A percentile compares a stretch with the other conserved stretches of the same genome.
phyloP scores from a whole-genome alignment of 2,888 invertebrate genomes.

The Cryptocheilus praepositus region DNA sequence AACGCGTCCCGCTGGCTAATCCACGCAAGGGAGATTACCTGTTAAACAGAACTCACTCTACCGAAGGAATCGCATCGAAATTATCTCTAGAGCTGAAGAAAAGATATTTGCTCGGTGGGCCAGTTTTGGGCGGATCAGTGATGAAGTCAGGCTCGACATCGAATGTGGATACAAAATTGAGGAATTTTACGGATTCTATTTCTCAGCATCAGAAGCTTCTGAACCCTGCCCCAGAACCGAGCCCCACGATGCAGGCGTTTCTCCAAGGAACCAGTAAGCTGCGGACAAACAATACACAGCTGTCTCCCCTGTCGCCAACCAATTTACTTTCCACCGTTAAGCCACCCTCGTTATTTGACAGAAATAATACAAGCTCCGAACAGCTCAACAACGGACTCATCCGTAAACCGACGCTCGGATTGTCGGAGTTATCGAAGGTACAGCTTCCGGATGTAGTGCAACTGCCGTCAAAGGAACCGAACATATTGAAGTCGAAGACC shows the following conservation, averaged over 20 bases:
- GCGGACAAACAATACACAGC: slow-evolving; percentile 52
- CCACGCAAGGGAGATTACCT: slow-evolving; percentile 84
- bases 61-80: slow-evolving; percentile 91
- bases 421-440: slow-evolving; percentile 49
- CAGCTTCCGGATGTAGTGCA: slow-evolving; percentile 68
- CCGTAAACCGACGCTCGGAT: not conserved
- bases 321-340: slow-evolving; percentile 33
- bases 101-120: slow-evolving; percentile 86
- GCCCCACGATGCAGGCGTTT: slow-evolving; percentile 83
- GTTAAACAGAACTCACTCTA: slow-evolving; percentile 88
- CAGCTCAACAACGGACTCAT: slow-evolving; percentile 18
- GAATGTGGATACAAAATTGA: slow-evolving; percentile 88
- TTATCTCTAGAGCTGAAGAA: slow-evolving; percentile 91
- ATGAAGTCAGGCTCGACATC: slow-evolving; percentile 90
- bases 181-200: slow-evolving; percentile 89
- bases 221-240: slow-evolving; percentile 84
- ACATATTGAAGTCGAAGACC: slow-evolving; percentile 68
- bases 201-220: slow-evolving; percentile 91
- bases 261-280: slow-evolving; percentile 76
- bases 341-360: slow-evolving; percentile 27
- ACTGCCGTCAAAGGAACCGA: slow-evolving; percentile 61
- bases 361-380: slow-evolving; percentile 28
- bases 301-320: slow-evolving; percentile 70
- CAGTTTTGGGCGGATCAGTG: slow-evolving; percentile 81
- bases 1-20: slow-evolving; percentile 75